phyloP scores from a whole-genome alignment of 2,113 vertebrate genomes.

The Callaeas wilsoni region DNA sequence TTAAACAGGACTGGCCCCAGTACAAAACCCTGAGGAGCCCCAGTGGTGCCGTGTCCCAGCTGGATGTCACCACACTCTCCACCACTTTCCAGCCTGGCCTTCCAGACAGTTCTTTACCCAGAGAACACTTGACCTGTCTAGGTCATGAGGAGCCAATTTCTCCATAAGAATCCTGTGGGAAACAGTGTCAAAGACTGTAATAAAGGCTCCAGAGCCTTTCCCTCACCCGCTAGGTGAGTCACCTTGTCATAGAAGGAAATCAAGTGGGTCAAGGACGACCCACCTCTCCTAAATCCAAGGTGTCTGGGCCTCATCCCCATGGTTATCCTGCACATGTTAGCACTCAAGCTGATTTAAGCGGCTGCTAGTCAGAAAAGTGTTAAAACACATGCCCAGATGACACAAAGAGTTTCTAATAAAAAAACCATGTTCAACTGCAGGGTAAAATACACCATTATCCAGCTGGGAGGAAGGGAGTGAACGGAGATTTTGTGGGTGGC shows the following conservation, averaged over 20 bases:
- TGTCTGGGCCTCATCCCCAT: not conserved
- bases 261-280: too few relatives aligned
- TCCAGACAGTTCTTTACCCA: not conserved
- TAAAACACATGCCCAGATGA: not conserved
- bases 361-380: not conserved
- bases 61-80: not conserved
- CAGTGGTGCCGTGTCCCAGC: not conserved
- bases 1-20: not conserved
- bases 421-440: not conserved
- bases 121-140: not conserved
- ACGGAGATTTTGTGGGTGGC: not conserved
- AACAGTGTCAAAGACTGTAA: not conserved
- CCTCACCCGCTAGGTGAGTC: not conserved
- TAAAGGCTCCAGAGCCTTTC: not conserved
- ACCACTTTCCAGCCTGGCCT: fast-evolving
- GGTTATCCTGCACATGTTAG: not conserved
- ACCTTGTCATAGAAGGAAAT: not conserved
- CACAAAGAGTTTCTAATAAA: not conserved
- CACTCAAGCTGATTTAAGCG: not conserved
- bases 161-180: not conserved
- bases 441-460: not conserved
- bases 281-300: not conserved
- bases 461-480: not conserved
- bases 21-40: not conserved
- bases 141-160: not conserved